phyloP scores from a whole-genome alignment of 2,797 vertebrate genomes.

The Cirrhinus mrigala region DNA sequence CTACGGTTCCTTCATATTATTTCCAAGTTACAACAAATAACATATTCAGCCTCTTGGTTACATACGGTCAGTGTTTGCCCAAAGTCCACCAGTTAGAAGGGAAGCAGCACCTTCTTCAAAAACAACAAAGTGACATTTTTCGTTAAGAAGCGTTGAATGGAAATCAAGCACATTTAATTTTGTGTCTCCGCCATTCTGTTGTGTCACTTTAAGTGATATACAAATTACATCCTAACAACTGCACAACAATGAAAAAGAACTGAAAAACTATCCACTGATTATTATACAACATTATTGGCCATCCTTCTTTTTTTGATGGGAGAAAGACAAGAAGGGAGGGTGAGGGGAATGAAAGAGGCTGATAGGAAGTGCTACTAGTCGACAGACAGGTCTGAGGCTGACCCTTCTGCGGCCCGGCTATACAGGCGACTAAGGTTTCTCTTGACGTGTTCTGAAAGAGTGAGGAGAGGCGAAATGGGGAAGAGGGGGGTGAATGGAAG shows the following conservation, averaged over 20 bases:
- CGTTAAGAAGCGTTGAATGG: slow-evolving; percentile 54
- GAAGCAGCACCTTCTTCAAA: slow-evolving; percentile 39
- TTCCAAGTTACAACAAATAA: slow-evolving; percentile 53
- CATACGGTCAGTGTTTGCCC: slow-evolving; percentile 55
- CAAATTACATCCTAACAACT: slow-evolving; percentile 72
- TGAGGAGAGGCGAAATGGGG: slow-evolving; percentile 52
- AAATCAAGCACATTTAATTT: slow-evolving; percentile 58
- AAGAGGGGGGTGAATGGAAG: slow-evolving; percentile 50
- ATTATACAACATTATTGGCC: slow-evolving; percentile 74
- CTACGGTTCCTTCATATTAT: slow-evolving; percentile 68
- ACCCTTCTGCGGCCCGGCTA: slow-evolving; percentile 65
- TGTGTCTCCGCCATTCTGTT: slow-evolving; percentile 63
- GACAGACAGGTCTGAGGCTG: slow-evolving; percentile 69
- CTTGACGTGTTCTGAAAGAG: slow-evolving; percentile 75
- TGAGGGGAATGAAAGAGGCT: slow-evolving; percentile 20
- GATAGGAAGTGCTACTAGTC: slow-evolving; percentile 45
- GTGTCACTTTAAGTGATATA: slow-evolving; percentile 73
- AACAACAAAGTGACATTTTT: slow-evolving; percentile 61
- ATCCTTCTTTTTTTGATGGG: slow-evolving; percentile 49
- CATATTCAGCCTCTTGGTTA: slow-evolving; percentile 67
- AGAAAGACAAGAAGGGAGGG: slow-evolving; percentile 28
- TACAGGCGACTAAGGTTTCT: slow-evolving; percentile 81
- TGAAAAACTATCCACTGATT: slow-evolving; percentile 75
- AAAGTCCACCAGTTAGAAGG: slow-evolving; percentile 6
- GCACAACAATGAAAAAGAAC: slow-evolving; percentile 75